Evolutionary conservation across 1,140 invertebrate species (phyloP).

Genomic region (Globodera ellingtonae): DNA sequence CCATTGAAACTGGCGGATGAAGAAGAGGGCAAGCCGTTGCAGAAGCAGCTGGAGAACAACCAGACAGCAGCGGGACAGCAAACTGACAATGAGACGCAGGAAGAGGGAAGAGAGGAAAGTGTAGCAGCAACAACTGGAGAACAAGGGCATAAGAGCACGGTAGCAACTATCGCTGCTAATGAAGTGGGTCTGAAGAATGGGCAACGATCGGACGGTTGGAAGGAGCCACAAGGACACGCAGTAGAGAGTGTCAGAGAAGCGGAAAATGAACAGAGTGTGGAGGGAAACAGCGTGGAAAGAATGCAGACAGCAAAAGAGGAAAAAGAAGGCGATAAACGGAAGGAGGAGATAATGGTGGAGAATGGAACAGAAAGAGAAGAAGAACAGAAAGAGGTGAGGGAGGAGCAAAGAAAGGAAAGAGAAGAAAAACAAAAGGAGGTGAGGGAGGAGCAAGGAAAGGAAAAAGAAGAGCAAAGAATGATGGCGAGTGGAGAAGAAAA

Average conservation of each 20-base stretch:
- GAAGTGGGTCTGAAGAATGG: too few species aligned
- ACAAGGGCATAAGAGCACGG: too few species aligned
- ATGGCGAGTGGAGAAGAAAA: neutral
- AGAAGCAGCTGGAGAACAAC: neutral
- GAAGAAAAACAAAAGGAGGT: neutral
- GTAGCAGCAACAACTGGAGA: too few species aligned
- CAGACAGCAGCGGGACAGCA: neutral
- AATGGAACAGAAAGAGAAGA: neutral
- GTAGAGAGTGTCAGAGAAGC: neutral
- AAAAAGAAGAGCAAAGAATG: neutral
- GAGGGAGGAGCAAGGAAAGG: neutral
- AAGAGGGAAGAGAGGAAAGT: neutral
- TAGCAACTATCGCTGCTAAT: too few species aligned
- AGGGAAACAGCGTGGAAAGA: neutral
- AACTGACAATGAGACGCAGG: neutral
- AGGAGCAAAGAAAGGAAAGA: neutral
- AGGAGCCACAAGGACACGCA: neutral
- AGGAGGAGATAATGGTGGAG: neutral
- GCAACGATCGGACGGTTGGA: too few species aligned
- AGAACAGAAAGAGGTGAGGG: neutral
- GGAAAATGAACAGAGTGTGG: neutral
- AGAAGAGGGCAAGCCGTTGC: neutral
- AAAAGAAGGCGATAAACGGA: neutral
- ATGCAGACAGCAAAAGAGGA: neutral
- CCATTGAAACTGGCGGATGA: constrained; percentile 8